These are phyloP conservation scores for Xyliphius kryptos DNA, from an alignment of 2,113 vertebrate genomes.

Conservation along the genomic window DNA sequence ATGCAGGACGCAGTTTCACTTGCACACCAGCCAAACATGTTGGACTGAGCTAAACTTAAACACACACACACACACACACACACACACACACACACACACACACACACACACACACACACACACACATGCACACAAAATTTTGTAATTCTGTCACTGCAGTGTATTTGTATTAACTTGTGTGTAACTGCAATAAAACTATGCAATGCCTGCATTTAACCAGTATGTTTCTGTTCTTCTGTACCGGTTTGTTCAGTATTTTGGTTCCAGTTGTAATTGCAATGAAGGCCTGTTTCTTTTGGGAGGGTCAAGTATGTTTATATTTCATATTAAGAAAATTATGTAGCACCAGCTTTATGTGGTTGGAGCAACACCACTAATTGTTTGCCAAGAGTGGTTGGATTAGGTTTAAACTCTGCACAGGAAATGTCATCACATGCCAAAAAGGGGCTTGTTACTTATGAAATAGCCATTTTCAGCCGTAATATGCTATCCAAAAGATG, in stretches of 20 bases:
- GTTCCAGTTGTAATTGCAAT: too few species aligned
- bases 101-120: conserved; percentile 15
- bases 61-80: conserved; percentile 32
- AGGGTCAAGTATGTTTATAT: too few species aligned
- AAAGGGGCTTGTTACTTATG: too few species aligned
- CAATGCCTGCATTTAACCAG: not conserved
- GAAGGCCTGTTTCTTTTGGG: too few species aligned
- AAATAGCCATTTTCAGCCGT: too few species aligned
- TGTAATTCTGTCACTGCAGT: not conserved
- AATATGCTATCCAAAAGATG: too few species aligned
- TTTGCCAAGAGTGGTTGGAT: too few species aligned
- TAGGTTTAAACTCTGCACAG: too few species aligned
- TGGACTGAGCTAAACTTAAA: conserved; percentile 37
- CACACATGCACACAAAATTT: conserved; percentile 30
- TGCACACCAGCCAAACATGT: conserved; percentile 60
- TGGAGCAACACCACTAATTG: too few species aligned
- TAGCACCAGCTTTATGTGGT: not conserved
- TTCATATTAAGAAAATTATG: not conserved
- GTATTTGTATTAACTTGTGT: not conserved
- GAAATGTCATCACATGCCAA: too few species aligned
- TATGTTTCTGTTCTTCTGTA: not conserved
- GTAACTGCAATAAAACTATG: not conserved
- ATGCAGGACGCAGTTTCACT: conserved; percentile 63
- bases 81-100: conserved; percentile 41
- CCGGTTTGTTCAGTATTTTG: not conserved